Percentiles rank a stretch among this genome's conserved stretches.
Conservation (phyloP, 2,113 vertebrate genomes). For the Scatophagus argus region DNA sequence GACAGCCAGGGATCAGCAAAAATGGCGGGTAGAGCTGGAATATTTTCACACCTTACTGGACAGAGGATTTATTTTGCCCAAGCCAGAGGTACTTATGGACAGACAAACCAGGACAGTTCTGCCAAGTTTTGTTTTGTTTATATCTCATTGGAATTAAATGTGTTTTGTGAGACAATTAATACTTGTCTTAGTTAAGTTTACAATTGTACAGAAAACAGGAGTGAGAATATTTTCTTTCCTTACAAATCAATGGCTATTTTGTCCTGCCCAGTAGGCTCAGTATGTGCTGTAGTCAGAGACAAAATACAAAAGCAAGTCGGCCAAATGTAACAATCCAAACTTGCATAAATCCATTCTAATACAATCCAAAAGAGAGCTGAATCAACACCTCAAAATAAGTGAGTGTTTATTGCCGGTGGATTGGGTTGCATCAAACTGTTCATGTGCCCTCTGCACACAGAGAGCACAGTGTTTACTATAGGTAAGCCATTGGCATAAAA, state of each 20-base stretch:
- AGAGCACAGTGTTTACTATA: not conserved
- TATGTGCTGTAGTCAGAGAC: not conserved
- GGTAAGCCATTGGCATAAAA: slow-evolving; percentile 15
- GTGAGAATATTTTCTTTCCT: too few relatives aligned
- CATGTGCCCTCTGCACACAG: not conserved
- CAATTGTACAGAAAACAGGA: too few relatives aligned
- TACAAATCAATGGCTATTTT: not conserved
- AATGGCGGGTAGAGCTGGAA: too few relatives aligned
- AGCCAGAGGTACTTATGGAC: too few relatives aligned
- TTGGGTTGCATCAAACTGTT: not conserved
- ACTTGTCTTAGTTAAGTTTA: too few relatives aligned
- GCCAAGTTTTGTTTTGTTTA: too few relatives aligned
- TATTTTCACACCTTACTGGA: too few relatives aligned
- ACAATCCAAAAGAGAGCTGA: not conserved
- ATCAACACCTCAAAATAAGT: not conserved
- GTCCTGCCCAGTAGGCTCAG: not conserved
- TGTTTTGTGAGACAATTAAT: too few relatives aligned
- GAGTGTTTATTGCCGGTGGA: not conserved
- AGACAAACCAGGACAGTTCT: too few relatives aligned
- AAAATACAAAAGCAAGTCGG: not conserved
- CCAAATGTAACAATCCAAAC: not conserved
- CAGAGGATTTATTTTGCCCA: too few relatives aligned
- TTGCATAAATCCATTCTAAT: not conserved
- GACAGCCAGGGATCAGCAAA: too few relatives aligned
- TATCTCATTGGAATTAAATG: too few relatives aligned